Conservation (phyloP, 2,113 vertebrate species). For the Ailurus styani region DNA sequence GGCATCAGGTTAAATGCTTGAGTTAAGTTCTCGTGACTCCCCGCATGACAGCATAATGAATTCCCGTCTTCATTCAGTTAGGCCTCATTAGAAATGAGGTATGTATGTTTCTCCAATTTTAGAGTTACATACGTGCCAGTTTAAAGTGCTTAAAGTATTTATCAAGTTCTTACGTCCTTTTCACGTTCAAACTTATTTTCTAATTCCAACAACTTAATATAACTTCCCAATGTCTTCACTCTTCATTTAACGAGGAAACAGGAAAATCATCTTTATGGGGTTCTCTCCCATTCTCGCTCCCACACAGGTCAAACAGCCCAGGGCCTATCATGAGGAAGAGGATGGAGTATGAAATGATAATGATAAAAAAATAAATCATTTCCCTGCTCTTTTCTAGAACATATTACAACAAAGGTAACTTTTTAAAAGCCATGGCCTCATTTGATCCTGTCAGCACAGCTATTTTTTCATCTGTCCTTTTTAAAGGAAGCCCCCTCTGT, state of each 20-base stretch:
- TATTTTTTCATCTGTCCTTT: neutral
- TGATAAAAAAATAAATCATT: neutral
- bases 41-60: neutral
- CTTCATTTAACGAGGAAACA: neutral
- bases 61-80: neutral
- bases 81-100: neutral
- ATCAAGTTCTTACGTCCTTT: neutral
- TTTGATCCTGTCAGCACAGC: neutral
- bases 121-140: neutral
- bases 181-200: slow-evolving; percentile 1
- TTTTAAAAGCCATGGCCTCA: neutral
- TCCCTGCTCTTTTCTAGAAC: neutral
- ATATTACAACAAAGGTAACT: neutral
- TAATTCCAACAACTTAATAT: neutral
- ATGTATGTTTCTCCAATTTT: neutral
- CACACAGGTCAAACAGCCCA: neutral
- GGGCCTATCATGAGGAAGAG: neutral
- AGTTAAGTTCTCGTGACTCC: neutral
- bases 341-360: neutral
- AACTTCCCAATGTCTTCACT: neutral
- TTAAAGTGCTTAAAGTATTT: neutral
- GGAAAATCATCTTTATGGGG: neutral
- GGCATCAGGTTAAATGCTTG: neutral
- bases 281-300: neutral
- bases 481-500: neutral